Conservation (phyloP, 53 echinoderm and acorn worm genomes). For the Patiria pectinifera region DNA sequence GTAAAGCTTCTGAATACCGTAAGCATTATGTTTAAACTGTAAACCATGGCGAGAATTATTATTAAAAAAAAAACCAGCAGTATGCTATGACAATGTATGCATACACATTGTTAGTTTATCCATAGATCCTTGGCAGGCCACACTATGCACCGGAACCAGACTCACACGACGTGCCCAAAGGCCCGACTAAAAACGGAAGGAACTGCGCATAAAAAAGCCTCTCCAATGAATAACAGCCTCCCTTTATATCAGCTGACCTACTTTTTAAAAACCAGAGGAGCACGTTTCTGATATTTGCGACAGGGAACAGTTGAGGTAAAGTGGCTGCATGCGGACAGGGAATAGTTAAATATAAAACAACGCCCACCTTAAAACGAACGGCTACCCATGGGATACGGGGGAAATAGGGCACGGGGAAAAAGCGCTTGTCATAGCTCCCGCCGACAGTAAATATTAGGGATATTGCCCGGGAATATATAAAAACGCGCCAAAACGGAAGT, state of each 20-base stretch:
- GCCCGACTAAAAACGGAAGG: constrained; percentile 9
- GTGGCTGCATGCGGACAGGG: not conserved
- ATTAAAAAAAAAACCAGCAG: no score
- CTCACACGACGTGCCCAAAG: constrained; percentile 6
- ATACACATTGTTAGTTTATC: not conserved
- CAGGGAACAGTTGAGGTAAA: not conserved
- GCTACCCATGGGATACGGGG: not conserved
- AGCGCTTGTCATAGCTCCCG: not conserved
- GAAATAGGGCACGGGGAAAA: constrained; percentile 14
- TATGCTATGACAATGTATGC: not conserved
- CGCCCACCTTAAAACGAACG: constrained; percentile 5
- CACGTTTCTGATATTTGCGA: not conserved
- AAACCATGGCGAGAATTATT: no score
- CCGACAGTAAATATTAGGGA: no score
- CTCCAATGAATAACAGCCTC: not conserved
- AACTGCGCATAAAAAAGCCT: not conserved
- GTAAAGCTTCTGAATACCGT: no score
- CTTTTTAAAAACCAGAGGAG: not conserved
- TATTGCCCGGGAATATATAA: no score
- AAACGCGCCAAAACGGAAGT: constrained; percentile 13
- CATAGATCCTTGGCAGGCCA: not conserved
- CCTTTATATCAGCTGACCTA: constrained; percentile 28
- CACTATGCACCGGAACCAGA: constrained; percentile 15
- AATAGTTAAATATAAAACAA: constrained; percentile 37
- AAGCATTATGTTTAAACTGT: no score